phyloP scores from a whole-genome alignment of 2,113 vertebrate species.

The Seriola quinqueradiata region DNA sequence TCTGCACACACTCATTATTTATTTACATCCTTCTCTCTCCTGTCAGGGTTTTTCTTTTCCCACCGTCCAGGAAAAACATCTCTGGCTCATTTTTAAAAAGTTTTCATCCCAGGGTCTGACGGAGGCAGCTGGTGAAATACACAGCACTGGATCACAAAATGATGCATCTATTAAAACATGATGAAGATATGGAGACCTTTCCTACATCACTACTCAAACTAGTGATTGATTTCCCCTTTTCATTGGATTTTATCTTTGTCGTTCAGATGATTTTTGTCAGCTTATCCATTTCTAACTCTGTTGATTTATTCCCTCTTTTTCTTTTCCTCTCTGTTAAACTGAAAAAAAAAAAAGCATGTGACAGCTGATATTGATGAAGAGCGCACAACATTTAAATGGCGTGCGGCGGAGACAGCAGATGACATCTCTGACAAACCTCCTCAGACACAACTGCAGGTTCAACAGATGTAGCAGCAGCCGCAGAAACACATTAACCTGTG shows the following conservation, averaged over 20 bases:
- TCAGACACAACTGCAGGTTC: not conserved
- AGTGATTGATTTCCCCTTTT: no score
- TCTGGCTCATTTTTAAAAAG: no score
- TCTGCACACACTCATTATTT: not conserved
- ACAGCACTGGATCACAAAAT: not conserved
- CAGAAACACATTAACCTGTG: not conserved
- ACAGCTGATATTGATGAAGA: not conserved
- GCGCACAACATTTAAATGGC: not conserved
- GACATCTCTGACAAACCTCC: not conserved
- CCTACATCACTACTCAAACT: no score
- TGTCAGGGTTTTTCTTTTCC: not conserved
- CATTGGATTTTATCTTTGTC: no score
- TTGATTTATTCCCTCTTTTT: no score
- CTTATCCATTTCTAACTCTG: no score
- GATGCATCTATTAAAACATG: not conserved
- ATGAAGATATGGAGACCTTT: no score
- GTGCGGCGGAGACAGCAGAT: not conserved
- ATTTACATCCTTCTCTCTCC: not conserved
- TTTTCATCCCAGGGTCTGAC: no score
- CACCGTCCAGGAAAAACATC: not conserved
- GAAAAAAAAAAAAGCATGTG: not conserved
- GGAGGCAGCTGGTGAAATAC: not conserved
- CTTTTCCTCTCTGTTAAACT: no score
- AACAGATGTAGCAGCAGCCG: not conserved
- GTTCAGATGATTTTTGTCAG: no score